Conservation (phyloP, 2,113 vertebrate species). For the Phaethornis superciliosus region DNA sequence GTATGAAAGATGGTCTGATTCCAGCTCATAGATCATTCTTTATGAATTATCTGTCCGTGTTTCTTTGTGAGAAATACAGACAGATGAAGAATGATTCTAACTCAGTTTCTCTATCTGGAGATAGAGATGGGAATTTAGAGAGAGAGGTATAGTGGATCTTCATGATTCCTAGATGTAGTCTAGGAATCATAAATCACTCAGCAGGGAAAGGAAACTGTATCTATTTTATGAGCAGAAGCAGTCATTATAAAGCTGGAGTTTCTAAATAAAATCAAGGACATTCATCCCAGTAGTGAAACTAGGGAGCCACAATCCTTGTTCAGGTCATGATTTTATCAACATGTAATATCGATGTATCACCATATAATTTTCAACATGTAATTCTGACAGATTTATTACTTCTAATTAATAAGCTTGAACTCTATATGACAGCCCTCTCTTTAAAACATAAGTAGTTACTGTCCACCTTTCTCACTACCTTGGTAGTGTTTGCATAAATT, state of each 20-base stretch:
- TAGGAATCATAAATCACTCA: background rate
- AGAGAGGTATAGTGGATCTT: background rate
- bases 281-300: background rate
- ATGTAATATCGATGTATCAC: too few species aligned
- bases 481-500: background rate
- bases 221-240: background rate
- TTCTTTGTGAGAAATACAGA: background rate
- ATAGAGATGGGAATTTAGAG: background rate
- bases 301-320: background rate
- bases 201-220: background rate
- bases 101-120: background rate
- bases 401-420: background rate
- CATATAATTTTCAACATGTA: background rate
- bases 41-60: background rate
- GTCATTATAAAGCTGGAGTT: background rate
- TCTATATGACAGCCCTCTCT: background rate
- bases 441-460: accelerated
- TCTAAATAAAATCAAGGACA: background rate
- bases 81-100: background rate
- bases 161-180: background rate
- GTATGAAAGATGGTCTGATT: background rate
- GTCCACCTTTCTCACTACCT: accelerated
- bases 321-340: background rate
- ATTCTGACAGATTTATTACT: background rate
- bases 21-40: background rate